Evolutionary conservation across 2,888 invertebrate genomes (phyloP), one percentile per base, ranked within the genome.

Genomic region (Hesperia comma): DNA sequence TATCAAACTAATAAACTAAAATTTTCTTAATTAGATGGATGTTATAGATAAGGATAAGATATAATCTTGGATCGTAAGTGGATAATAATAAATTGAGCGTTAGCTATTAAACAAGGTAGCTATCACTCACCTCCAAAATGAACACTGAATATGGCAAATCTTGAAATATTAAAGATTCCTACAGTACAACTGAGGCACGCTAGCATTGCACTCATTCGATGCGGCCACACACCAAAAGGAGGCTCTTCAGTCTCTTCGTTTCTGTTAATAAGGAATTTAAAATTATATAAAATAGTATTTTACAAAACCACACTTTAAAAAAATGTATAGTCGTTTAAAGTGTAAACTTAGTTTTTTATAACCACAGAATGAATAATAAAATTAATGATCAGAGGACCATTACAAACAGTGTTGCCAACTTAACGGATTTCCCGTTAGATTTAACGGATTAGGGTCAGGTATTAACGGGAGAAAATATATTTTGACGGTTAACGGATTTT

Each of bases 131-230:
- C 96, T 86, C 98, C 98, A 87, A 97, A 98, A 82, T 97, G 96
- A 74, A 97, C 95, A 78, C 97, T 97, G 76, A 98, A 94, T 75
- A 96, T 95, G 77, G 97, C 96, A 87, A 98, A 97, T 77, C 97
- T 95, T 77, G 96, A 97, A 77, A 98, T 95, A 88, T 97, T 98
- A 88, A 97, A 98, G 67, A 98, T 94, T 61, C 98, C 98, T 73
- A 98, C 89, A 2, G 97, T 97, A 85, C 98, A 98, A 71, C 96
- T 96, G 54, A 98, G 93, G 78, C 96, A 95, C 26, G 98, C 97
- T 75, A 98, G 89, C 83, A 96, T 95, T 41, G 97, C 95, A 82
- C 97, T 97, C 79, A 96, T 94, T 79, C 85, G 82, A 73, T 92
- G 92, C 46, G 92, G 92, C 92, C 92, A 92, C 56, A 87, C 86